Percentiles rank a stretch among this genome's conserved stretches.
Conservation (phyloP, 2,888 invertebrate species). For the Siphlonurus alternatus region DNA sequence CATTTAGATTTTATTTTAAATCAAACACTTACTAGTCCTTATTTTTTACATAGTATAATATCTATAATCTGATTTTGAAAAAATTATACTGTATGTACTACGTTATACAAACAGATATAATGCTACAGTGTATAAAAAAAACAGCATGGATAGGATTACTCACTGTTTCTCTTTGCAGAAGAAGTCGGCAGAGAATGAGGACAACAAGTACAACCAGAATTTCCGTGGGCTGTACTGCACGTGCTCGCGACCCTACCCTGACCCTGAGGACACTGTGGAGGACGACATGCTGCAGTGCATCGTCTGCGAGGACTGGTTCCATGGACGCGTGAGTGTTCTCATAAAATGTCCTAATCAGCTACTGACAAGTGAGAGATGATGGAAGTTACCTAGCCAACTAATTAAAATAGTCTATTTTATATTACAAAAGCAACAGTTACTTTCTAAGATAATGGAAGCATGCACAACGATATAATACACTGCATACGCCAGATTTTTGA, state of each 20-base stretch:
- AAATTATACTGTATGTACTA: too few relatives aligned
- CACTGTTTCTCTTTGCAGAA: slow-evolving; percentile 25
- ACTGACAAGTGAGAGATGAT: not conserved
- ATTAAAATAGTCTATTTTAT: slow-evolving; percentile 3
- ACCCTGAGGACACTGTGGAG: slow-evolving; percentile 60
- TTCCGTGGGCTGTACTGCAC: slow-evolving; percentile 83
- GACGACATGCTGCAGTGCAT: slow-evolving; percentile 96
- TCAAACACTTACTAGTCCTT: not conserved
- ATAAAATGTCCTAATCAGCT: not conserved
- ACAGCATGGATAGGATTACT: too few relatives aligned
- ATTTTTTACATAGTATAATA: not conserved
- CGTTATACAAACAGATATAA: too few relatives aligned
- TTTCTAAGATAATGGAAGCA: not conserved
- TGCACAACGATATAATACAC: not conserved
- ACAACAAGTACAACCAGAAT: slow-evolving; percentile 82
- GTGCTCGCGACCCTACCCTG: slow-evolving; percentile 88
- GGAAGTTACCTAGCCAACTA: too few relatives aligned
- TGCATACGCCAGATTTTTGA: too few relatives aligned
- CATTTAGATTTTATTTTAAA: not conserved
- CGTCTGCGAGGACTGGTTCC: slow-evolving; percentile 97
- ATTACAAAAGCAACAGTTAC: not conserved
- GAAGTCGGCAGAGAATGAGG: slow-evolving; percentile 46
- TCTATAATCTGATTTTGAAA: not conserved
- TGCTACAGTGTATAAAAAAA: too few relatives aligned
- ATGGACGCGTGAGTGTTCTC: slow-evolving; percentile 48